Percentiles rank a stretch among this genome's conserved stretches.
These are phyloP conservation scores for Hermaeophaga mercurialis DNA, from an alignment of 2,888 invertebrate genomes.

Conservation along the genomic window DNA sequence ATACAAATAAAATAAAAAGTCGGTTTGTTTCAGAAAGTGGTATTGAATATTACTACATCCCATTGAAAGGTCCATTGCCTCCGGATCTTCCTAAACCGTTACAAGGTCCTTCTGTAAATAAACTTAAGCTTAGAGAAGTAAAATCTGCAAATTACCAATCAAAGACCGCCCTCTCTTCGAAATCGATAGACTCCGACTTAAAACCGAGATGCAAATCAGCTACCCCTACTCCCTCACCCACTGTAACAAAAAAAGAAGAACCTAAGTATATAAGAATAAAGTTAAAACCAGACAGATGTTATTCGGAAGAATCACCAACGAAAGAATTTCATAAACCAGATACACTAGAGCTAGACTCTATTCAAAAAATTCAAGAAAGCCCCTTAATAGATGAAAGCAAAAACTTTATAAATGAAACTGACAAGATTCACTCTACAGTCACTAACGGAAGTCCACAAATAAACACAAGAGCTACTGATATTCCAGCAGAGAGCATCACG, in stretches of 20 bases:
- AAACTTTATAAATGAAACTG: constrained; percentile 40
- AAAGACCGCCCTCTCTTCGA: constrained; percentile 19
- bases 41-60: constrained; percentile 58
- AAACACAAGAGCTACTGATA: constrained; percentile 32
- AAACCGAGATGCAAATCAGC: constrained; percentile 42
- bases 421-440: constrained; percentile 44
- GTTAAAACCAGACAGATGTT: constrained; percentile 77
- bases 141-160: constrained; percentile 37
- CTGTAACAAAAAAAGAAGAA: constrained; percentile 16
- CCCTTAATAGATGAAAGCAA: constrained; percentile 8
- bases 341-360: constrained; percentile 58
- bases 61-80: constrained; percentile 57
- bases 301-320: constrained; percentile 57
- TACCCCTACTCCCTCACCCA: constrained; percentile 30
- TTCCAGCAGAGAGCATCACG: constrained; percentile 52
- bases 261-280: constrained; percentile 69
- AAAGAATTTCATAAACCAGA: constrained; percentile 63
- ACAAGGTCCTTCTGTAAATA: constrained; percentile 7
- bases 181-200: constrained; percentile 15
- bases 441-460: constrained; percentile 53
- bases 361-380: constrained; percentile 23
- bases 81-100: constrained; percentile 29
- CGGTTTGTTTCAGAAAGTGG: constrained; percentile 54
- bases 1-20: constrained; percentile 39
- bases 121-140: constrained; percentile 33